A percentile compares a stretch with the other conserved stretches of the same genome.
Evolutionary conservation across 2,797 vertebrate species (phyloP).

Genomic region (Pristis pectinata): DNA sequence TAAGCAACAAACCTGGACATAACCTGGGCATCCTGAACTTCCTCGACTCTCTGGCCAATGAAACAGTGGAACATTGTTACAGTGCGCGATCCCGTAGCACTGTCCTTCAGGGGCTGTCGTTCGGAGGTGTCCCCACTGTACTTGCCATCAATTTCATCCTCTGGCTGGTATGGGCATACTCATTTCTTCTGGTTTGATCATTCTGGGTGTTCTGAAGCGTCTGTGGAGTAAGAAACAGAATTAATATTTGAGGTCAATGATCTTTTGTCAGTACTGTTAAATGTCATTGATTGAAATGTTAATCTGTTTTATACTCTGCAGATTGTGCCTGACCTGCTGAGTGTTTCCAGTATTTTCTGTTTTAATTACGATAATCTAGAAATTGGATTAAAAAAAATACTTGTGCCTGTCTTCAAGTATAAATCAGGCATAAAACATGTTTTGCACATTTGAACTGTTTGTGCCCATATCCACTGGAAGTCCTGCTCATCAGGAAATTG

Average conservation of each 20-base stretch:
- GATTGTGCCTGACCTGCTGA: neutral
- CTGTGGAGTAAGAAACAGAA: neutral
- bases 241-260: too few relatives aligned
- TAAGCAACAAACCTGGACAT: conserved; percentile 40
- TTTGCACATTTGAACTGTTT: too few relatives aligned
- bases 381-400: too few relatives aligned
- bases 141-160: conserved; percentile 76
- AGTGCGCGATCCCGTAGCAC: conserved; percentile 71
- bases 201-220: neutral
- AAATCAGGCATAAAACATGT: too few relatives aligned
- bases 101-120: conserved; percentile 85
- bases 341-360: neutral
- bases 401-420: too few relatives aligned
- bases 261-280: too few relatives aligned
- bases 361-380: neutral
- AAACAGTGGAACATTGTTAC: conserved; percentile 71
- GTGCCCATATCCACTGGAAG: too few relatives aligned
- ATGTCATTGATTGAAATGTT: neutral
- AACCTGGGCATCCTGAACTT: conserved; percentile 49
- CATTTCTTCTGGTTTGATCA: neutral
- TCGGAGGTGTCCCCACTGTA: conserved; percentile 86
- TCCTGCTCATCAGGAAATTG: too few relatives aligned
- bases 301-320: neutral
- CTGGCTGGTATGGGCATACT: conserved; percentile 73
- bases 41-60: conserved; percentile 58